Conservation (phyloP, 2,113 vertebrate species). For the Mellivora capensis region DNA sequence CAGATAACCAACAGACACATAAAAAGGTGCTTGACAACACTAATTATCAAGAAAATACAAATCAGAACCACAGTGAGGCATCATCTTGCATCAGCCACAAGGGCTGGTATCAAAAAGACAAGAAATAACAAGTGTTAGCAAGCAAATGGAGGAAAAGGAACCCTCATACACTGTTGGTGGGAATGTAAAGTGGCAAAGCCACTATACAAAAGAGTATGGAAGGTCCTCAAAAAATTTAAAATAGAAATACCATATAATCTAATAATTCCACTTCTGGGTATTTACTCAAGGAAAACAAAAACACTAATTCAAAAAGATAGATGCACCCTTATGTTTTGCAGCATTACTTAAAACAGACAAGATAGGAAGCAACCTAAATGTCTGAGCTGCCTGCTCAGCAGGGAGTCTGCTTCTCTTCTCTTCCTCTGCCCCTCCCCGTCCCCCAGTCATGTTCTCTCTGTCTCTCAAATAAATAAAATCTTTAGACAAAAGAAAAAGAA, state of each 20-base stretch:
- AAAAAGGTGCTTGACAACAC: not conserved
- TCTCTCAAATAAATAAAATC: no score
- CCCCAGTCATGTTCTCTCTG: no score
- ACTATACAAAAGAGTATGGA: not conserved
- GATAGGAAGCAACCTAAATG: no score
- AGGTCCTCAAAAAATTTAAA: not conserved
- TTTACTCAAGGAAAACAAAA: not conserved
- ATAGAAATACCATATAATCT: not conserved
- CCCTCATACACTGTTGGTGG: not conserved
- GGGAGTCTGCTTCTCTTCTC: no score
- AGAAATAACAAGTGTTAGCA: not conserved
- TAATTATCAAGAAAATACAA: not conserved
- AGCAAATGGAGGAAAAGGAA: not conserved
- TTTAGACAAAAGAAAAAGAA: no score
- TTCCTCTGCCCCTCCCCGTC: no score
- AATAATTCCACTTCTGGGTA: not conserved
- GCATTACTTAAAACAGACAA: not conserved
- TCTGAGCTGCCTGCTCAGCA: no score
- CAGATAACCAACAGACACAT: not conserved
- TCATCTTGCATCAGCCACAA: not conserved
- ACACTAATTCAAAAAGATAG: not conserved
- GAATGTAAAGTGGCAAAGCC: not conserved
- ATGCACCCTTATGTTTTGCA: not conserved
- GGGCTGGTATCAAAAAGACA: not conserved
- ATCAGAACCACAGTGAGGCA: not conserved